Percentiles rank a stretch among this genome's conserved stretches.
Evolutionary conservation across 1,140 invertebrate genomes (phyloP).

Genomic region (Drosophila azteca): DNA sequence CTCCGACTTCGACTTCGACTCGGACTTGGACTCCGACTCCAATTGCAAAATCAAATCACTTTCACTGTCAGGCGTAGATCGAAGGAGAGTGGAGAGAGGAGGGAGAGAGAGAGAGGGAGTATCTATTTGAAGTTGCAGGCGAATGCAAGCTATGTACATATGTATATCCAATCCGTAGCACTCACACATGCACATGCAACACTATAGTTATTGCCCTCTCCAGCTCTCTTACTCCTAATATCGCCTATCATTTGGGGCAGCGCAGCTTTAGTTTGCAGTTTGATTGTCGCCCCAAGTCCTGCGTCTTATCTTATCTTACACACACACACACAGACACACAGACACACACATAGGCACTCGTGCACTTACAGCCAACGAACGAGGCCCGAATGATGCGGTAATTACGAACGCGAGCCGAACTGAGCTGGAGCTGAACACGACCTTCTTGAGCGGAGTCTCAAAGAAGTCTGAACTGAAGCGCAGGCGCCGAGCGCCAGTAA

Average conservation of each 20-base stretch:
- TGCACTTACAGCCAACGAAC: slow-evolving; percentile 43
- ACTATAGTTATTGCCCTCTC: slow-evolving; percentile 8
- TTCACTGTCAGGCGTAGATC: slow-evolving; percentile 74
- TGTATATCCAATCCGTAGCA: slow-evolving; percentile 35
- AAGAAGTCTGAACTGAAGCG: slow-evolving; percentile 81
- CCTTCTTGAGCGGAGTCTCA: slow-evolving; percentile 79
- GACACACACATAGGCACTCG: slow-evolving; percentile 34
- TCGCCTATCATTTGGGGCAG: slow-evolving; percentile 1
- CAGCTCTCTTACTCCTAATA: slow-evolving; percentile 8
- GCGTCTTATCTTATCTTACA: slow-evolving; percentile 25
- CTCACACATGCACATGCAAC: slow-evolving; percentile 42
- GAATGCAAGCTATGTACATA: slow-evolving; percentile 23
- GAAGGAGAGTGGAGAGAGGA: neutral
- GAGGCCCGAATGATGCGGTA: slow-evolving; percentile 7
- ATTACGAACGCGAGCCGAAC: slow-evolving; percentile 37
- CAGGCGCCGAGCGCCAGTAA: slow-evolving; percentile 47
- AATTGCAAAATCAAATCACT: slow-evolving; percentile 83
- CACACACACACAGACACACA: slow-evolving; percentile 39
- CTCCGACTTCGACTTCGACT: slow-evolving; percentile 19
- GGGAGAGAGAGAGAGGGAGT: neutral
- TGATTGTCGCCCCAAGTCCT: slow-evolving; percentile 44
- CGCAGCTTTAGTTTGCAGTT: slow-evolving; percentile 6
- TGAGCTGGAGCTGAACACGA: slow-evolving; percentile 57
- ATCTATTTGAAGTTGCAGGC: slow-evolving; percentile 20
- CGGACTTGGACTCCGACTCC: slow-evolving; percentile 48